These are phyloP conservation scores for Onychomys torridus DNA, from an alignment of 2,797 vertebrate species.

Conservation along the genomic window DNA sequence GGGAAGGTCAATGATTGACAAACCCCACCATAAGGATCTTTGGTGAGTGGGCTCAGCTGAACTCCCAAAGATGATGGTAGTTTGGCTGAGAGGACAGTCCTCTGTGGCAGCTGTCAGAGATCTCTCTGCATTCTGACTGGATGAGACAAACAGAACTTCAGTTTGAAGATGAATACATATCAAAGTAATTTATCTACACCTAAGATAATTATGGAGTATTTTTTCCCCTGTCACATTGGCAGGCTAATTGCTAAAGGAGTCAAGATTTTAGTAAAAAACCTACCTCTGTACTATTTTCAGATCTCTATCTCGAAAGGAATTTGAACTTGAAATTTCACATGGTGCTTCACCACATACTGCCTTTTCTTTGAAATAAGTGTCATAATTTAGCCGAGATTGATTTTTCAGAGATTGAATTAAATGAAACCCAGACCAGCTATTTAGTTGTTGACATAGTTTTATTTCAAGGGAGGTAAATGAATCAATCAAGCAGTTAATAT, in stretches of 20 bases:
- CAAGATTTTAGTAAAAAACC: constrained; percentile 44
- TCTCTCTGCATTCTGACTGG: constrained; percentile 15
- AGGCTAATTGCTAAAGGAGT: constrained; percentile 45
- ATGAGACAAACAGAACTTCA: constrained; percentile 32
- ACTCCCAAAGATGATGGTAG: neutral
- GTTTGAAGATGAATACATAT: neutral
- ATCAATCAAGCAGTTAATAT: constrained; percentile 21
- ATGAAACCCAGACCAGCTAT: constrained; percentile 38
- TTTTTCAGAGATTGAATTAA: constrained; percentile 36
- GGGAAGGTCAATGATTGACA: neutral
- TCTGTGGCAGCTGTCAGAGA: neutral
- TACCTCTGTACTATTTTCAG: constrained; percentile 17
- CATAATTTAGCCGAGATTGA: neutral
- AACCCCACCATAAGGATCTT: neutral
- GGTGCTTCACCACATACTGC: neutral
- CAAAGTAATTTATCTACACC: neutral
- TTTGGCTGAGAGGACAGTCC: neutral
- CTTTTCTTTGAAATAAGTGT: constrained; percentile 46
- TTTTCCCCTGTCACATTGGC: constrained; percentile 25
- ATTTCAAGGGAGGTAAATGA: constrained; percentile 27
- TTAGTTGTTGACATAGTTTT: constrained; percentile 35
- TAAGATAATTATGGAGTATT: neutral
- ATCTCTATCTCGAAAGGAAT: constrained; percentile 2
- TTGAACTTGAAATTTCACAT: constrained; percentile 44
- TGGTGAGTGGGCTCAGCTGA: neutral